A percentile compares a stretch with the other conserved stretches of the same genome.
Evolutionary conservation across 2,797 vertebrate species (phyloP).

Genomic region (Peromyscus aztecus): DNA sequence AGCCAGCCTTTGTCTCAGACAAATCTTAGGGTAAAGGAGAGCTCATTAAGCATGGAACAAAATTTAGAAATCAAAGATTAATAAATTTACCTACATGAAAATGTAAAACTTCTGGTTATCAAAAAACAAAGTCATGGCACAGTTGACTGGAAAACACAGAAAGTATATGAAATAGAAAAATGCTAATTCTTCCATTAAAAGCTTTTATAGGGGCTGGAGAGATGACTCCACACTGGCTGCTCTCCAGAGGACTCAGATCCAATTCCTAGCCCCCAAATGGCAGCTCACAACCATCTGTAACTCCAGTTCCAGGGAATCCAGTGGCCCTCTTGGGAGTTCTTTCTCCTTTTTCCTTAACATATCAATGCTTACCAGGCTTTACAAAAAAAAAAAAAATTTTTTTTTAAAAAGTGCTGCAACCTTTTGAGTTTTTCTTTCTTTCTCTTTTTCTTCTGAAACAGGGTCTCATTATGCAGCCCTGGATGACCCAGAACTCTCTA

Average conservation of each 20-base stretch:
- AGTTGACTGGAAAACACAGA: background rate
- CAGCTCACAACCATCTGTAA: background rate
- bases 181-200: constrained; percentile 2
- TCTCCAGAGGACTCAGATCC: background rate
- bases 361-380: background rate
- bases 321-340: background rate
- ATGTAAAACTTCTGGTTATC: constrained; percentile 10
- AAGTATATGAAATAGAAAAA: constrained; percentile 26
- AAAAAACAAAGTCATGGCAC: constrained; percentile 34
- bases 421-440: background rate
- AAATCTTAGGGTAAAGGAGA: background rate
- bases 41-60: constrained; percentile 52
- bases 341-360: background rate
- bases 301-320: background rate
- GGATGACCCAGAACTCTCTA: background rate
- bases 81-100: constrained; percentile 25
- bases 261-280: background rate
- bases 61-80: constrained; percentile 56
- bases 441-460: background rate
- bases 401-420: background rate
- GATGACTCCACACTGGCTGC: background rate
- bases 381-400: too few relatives aligned
- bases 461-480: background rate
- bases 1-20: background rate
- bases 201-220: background rate